Percentiles rank a stretch among this genome's conserved stretches.
Evolutionary conservation across 2,888 invertebrate genomes (phyloP).

Genomic region (Dryomyza anilis): DNA sequence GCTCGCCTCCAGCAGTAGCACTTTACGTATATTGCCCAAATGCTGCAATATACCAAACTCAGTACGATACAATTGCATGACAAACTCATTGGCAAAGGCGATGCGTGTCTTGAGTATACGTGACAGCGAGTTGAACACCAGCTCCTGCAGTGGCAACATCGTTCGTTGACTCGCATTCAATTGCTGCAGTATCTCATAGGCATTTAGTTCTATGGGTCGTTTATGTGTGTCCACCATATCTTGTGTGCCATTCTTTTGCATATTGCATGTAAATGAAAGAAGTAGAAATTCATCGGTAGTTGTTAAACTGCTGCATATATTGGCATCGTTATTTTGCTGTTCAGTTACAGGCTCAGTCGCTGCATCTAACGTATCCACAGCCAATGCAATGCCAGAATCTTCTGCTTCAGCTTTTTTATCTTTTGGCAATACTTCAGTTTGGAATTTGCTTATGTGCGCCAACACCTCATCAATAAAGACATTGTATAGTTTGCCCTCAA

Average conservation of each 20-base stretch:
- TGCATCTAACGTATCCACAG: no score
- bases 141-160: conserved; percentile 59
- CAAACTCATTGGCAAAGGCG: conserved; percentile 61
- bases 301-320: conserved; percentile 37
- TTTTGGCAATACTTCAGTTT: conserved; percentile 29
- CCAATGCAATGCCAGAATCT: not conserved
- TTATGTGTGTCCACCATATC: conserved; percentile 4
- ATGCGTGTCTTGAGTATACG: conserved; percentile 60
- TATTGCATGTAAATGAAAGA: conserved; percentile 46
- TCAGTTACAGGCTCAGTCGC: no score
- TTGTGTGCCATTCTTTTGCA: conserved; percentile 21
- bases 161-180: conserved; percentile 24
- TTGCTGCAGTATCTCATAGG: conserved; percentile 29
- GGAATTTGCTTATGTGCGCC: conserved; percentile 36
- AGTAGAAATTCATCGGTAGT: conserved; percentile 47
- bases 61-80: conserved; percentile 62
- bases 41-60: conserved; percentile 62
- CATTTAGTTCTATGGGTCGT: conserved; percentile 24
- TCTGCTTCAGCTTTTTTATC: not conserved
- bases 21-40: conserved; percentile 62
- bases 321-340: no score
- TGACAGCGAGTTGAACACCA: conserved; percentile 58
- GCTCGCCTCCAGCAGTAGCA: conserved; percentile 64
- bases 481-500: conserved; percentile 45
- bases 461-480: conserved; percentile 45